Conservation (phyloP, 2,113 vertebrate species). For the Cairina moschata region DNA sequence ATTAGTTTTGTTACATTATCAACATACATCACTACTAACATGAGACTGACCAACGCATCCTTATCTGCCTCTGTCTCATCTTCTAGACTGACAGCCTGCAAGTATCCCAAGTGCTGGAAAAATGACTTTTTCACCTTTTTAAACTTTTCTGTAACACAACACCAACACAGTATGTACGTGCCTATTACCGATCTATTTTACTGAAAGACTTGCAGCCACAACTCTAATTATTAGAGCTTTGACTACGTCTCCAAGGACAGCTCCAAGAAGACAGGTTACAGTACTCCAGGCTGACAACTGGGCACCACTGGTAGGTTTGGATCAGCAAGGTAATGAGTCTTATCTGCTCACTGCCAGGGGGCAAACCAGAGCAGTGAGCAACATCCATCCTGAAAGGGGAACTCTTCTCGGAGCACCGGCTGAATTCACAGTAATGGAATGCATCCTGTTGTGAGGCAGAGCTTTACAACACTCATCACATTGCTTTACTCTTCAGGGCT, state of each 20-base stretch:
- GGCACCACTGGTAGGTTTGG: neutral
- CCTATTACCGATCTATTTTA: neutral
- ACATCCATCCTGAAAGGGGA: neutral
- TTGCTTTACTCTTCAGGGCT: rapidly evolving
- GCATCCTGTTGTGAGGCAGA: neutral
- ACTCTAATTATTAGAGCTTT: neutral
- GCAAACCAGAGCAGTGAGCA: neutral
- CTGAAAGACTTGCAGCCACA: neutral
- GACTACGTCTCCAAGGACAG: neutral
- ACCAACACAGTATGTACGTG: neutral
- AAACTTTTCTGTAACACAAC: neutral
- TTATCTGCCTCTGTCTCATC: neutral
- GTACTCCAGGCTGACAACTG: neutral
- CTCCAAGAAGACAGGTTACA: neutral
- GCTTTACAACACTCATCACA: neutral
- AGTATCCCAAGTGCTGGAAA: neutral
- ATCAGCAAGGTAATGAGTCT: neutral
- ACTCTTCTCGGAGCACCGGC: neutral
- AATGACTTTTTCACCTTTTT: neutral
- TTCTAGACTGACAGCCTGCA: neutral
- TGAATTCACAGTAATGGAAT: neutral
- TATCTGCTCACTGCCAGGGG: neutral
- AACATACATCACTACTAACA: neutral
- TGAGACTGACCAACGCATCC: neutral
- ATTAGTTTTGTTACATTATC: rapidly evolving